Evolutionary conservation across 2,113 vertebrate genomes (phyloP), one percentile per base, ranked within the genome.

Genomic region (Eolophus roseicapilla): DNA sequence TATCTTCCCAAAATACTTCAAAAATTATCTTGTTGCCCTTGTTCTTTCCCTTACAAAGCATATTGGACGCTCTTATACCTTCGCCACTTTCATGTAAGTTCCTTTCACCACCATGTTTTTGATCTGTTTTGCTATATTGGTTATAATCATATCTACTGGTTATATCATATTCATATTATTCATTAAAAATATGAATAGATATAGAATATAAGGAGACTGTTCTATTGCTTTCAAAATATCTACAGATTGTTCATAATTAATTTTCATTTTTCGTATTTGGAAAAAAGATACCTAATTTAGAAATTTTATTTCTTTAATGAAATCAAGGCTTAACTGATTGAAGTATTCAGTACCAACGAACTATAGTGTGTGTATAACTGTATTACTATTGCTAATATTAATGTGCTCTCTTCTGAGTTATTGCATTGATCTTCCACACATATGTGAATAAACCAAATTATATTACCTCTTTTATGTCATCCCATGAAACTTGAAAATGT

Each of bases 401-500:
- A 88, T 85, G 57, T 85, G 69, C 67, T 93, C 84, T 81, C 77
- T 53, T 76, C 33, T 93, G 90, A 96, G 78, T 96, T 93, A 95
- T 46, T 87, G n/a, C 35, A 53, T 76, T 96, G 76, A 90, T 93
- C 96, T 83, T 89, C 87, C 80, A 81, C 89, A 86, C 82, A 82
- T 91, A 95, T 87, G 87, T 93, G 88, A 92, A 93, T 97, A 95
- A 95, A 91, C 75, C 92, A 94, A 88, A 94, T 77, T 94, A 84
- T 86, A 65, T 94, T 92, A 95, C 91, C 77, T 84, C 71, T 95
- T 95, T 77, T 86, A 94, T 81, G 67, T 96, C 83, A 81, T 82
- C 92, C 77, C 67, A 79, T 95, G 88, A 94, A 83, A 41, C 90
- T 91, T 65, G 78, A 79, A 95, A 95, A 96, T 94, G 39, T 39